Evolutionary conservation across 2,113 vertebrate species (phyloP).

Genomic region (Corythaixoides concolor): DNA sequence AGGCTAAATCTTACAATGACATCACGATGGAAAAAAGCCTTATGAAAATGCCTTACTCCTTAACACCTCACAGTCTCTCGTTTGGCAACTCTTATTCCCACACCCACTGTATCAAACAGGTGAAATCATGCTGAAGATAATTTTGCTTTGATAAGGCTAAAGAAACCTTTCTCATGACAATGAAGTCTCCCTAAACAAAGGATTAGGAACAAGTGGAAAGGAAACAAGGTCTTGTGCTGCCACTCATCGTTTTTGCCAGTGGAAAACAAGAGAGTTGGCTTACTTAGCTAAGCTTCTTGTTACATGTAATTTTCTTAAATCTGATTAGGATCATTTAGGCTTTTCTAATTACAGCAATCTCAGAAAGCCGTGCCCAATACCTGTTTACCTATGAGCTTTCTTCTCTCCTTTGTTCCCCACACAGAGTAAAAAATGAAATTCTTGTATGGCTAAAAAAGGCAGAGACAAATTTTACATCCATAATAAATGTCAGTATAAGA

Average conservation of each 20-base stretch:
- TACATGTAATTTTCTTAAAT: constrained; percentile 57
- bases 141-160: constrained; percentile 36
- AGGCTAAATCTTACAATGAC: not conserved
- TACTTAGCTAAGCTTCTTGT: constrained; percentile 32
- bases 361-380: not conserved
- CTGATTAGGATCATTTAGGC: constrained; percentile 52
- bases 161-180: constrained; percentile 56
- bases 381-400: not conserved
- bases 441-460: not conserved
- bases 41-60: not conserved
- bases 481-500: not conserved
- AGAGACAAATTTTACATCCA: not conserved
- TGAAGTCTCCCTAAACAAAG: constrained; percentile 61
- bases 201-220: constrained; percentile 54
- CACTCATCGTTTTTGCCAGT: constrained; percentile 52
- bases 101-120: not conserved
- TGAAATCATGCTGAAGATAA: not conserved
- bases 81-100: not conserved
- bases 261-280: constrained; percentile 34
- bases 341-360: constrained; percentile 20
- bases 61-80: not conserved
- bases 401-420: not conserved
- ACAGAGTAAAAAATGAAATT: not conserved
- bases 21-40: not conserved
- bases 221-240: constrained; percentile 45